phyloP scores from a whole-genome alignment of 2,888 invertebrate genomes.

The Dicyrtomina minuta region DNA sequence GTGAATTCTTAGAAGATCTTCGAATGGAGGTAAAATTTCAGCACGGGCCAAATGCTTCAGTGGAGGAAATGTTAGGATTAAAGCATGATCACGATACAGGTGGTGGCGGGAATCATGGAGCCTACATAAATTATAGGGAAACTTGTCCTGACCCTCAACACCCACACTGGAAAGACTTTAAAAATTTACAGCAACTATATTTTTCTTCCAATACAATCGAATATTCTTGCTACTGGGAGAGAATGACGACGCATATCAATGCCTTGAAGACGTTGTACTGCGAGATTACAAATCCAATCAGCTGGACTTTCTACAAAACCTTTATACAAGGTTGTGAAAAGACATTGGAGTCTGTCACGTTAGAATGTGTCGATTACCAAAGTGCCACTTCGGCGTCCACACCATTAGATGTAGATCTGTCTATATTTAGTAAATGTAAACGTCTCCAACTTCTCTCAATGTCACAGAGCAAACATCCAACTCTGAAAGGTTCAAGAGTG shows the following conservation, averaged over 20 bases:
- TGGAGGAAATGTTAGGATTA: not conserved
- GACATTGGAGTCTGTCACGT: not conserved
- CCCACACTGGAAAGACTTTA: constrained; percentile 2
- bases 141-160: not conserved
- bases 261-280: not conserved
- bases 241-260: not conserved
- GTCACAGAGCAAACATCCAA: constrained; percentile 6
- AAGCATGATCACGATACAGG: not conserved
- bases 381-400: not conserved
- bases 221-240: constrained; percentile 9
- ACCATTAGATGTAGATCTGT: not conserved
- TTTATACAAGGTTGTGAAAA: not conserved
- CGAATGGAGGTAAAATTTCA: constrained; percentile 12
- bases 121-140: not conserved
- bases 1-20: not conserved
- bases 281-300: constrained; percentile 6
- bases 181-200: constrained; percentile 2
- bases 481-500: constrained; percentile 11
- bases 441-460: constrained; percentile 1
- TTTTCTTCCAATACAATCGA: constrained; percentile 1
- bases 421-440: constrained; percentile 10
- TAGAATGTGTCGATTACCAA: constrained; percentile 1
- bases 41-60: not conserved
- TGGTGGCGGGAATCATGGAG: not conserved
- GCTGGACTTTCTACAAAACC: constrained; percentile 8